Evolutionary conservation across 2,797 vertebrate genomes (phyloP), one percentile per base, ranked within the genome.

Genomic region (Siniperca scherzeri): DNA sequence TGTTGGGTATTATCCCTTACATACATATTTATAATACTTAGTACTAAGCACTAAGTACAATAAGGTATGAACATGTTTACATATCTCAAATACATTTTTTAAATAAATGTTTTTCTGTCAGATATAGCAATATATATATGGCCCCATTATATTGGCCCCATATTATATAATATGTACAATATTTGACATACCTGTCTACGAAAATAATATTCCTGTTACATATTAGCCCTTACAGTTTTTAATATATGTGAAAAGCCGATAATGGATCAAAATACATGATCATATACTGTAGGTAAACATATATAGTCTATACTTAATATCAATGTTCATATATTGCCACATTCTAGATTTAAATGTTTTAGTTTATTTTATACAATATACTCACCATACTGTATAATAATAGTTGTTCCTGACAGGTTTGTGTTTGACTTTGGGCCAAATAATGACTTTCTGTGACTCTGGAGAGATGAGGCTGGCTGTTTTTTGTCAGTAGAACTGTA

Each of bases 381-480:
- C n/a, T 40, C 55, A 14, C 21, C 5, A 17, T 9, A 3, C 7
- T 21, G 66, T 57, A n/a, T n/a, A 0, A 27, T 12, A 5, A 30
- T 59, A 67, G 52, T 66, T 33, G 16, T n/a, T 56, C 9, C 55
- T 69, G 79, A 60, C 81, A 44, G 68, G 48, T 76, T 57, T 60
- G 7, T 8, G 27, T 42, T 68, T 57, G 57, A 53, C 52, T 74
- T 33, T 2, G 46, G 42, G 74, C 60, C 33, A 67, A 22, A 64
- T 72, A 66, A 80, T 30, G 71, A 17, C 73, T 69, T 6, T 42
- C 50, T 56, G 64, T 60, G n/a, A 52, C 44, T 50, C 17, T 30
- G 50, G 30, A 62, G 48, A 50, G 67, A 33, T 22, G 10, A 14
- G 30, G 22, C 40, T 17, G 56, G 30, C 22, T 75, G 16, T 44